Percentiles rank a stretch among this genome's conserved stretches.
Evolutionary conservation across 2,113 vertebrate species (phyloP).

Genomic region (Peromyscus polionotus): DNA sequence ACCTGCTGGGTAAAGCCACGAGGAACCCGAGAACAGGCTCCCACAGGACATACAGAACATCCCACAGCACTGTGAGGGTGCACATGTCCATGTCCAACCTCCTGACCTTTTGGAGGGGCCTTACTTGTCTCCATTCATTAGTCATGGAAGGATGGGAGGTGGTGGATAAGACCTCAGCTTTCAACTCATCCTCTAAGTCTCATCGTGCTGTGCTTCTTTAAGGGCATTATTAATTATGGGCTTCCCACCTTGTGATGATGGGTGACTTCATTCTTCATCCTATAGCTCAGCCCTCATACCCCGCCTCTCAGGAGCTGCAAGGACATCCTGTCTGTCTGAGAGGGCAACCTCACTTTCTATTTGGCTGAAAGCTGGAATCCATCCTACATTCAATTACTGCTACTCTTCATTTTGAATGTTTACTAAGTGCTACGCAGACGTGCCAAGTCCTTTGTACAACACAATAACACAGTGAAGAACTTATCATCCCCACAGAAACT

Average conservation of each 20-base stretch:
- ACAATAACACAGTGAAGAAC: not conserved
- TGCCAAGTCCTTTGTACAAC: conserved; percentile 54
- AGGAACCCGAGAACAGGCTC: too few relatives aligned
- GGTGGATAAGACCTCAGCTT: not conserved
- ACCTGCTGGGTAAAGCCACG: too few relatives aligned
- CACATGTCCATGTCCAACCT: accelerated
- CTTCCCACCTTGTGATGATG: not conserved
- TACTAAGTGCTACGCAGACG: conserved; percentile 17
- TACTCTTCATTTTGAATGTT: conserved; percentile 43
- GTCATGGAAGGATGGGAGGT: not conserved
- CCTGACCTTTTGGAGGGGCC: not conserved
- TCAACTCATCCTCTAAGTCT: not conserved
- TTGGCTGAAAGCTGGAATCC: not conserved
- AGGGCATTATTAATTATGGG: not conserved
- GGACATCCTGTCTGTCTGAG: not conserved
- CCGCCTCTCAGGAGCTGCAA: not conserved
- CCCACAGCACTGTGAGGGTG: not conserved
- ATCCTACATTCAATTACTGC: conserved; percentile 40
- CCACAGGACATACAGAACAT: too few relatives aligned
- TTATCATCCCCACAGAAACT: conserved; percentile 8
- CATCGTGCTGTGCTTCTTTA: not conserved
- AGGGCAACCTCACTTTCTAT: not conserved
- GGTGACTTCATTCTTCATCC: not conserved
- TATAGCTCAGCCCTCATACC: not conserved
- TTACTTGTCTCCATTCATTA: not conserved